Base-by-base conservation (phyloP, 2,888 invertebrate genomes). In the Apeira syringaria region DNA sequence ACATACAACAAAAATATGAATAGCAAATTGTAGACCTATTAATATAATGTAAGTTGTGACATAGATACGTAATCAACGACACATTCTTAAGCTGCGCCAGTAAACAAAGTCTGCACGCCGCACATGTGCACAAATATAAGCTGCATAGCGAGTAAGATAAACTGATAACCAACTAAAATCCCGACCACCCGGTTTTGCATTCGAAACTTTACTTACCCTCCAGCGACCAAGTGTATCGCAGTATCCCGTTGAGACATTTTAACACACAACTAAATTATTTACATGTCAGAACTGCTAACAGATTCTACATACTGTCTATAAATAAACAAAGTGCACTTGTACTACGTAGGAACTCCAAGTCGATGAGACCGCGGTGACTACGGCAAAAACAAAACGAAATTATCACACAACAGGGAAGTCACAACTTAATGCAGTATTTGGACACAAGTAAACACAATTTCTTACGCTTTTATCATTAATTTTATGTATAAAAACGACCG, bases 141-240 rank as follows among this genome's bases (percentile, higher is more conserved):
- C 51, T 36, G 45, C 65, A 59, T 56, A 47, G 45, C 42, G 52
- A 58, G 47, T 49, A 55, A 53, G 59, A 52, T 43, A 49, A n/a
- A 51, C 29, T 39, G 29, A 37, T 25, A 31, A 13, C 24, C 17
- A 36, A 27, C n/a, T 11, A 27, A 8, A 11, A 42, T 43, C 50
- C 44, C 44, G 41, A 59, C 49, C 56, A 53, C 55, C n/a, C n/a
- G n/a, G n/a, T n/a, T n/a, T n/a, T n/a, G n/a, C n/a, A n/a, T n/a
- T 47, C 34, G 37, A 38, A 8, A 42, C 41, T n/a, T n/a, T n/a
- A 93, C 97, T 93, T 92, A 98, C 98, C 98, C 98, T 92, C 98
- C 98, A 82, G 98, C 98, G 69, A 98, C 91, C 72, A 98, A 94
- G 91, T 98, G 98, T 89, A 98, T 97, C 65, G 97, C 93, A 62